Evolutionary conservation across 2,797 vertebrate species (phyloP).

Genomic region (Eptatretus atami): DNA sequence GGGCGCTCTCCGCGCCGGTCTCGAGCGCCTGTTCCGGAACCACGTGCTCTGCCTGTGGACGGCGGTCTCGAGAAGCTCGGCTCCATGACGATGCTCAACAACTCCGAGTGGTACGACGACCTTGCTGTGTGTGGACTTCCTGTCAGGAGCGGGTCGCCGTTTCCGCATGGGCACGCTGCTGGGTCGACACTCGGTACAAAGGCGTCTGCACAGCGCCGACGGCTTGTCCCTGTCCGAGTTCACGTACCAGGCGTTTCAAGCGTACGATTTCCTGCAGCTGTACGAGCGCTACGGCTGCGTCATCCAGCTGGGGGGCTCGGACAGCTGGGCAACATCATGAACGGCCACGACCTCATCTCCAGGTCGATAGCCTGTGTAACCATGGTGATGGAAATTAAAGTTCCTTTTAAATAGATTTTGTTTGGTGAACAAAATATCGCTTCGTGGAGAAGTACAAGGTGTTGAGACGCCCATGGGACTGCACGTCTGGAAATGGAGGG

Average conservation of each 20-base stretch:
- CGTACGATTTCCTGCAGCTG: constrained; percentile 59
- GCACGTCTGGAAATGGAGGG: no score
- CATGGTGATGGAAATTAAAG: no score
- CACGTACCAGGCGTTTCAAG: constrained; percentile 66
- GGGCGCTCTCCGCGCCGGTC: constrained; percentile 17
- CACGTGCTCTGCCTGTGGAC: constrained; percentile 19
- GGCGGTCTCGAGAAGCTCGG: constrained; percentile 14
- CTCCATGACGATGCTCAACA: constrained; percentile 25
- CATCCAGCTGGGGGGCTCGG: constrained; percentile 55
- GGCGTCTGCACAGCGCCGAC: constrained; percentile 31
- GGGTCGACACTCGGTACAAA: constrained; percentile 47
- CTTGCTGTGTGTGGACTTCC: constrained; percentile 26
- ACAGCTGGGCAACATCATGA: constrained; percentile 80
- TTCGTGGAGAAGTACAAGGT: no score
- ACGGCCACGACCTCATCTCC: constrained; percentile 51
- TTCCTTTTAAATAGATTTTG: no score
- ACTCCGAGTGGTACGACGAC: constrained; percentile 26
- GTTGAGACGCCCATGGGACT: no score
- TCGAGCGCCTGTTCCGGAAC: constrained; percentile 26
- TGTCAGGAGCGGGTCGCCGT: constrained; percentile 26
- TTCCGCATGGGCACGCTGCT: constrained; percentile 75
- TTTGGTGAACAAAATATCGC: no score
- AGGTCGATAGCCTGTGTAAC: constrained; percentile 17
- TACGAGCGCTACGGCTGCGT: constrained; percentile 34
- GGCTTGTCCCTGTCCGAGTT: constrained; percentile 79